These are phyloP conservation scores for Diorhabda carinulata DNA, from an alignment of 1,140 invertebrate genomes.

Conservation along the genomic window DNA sequence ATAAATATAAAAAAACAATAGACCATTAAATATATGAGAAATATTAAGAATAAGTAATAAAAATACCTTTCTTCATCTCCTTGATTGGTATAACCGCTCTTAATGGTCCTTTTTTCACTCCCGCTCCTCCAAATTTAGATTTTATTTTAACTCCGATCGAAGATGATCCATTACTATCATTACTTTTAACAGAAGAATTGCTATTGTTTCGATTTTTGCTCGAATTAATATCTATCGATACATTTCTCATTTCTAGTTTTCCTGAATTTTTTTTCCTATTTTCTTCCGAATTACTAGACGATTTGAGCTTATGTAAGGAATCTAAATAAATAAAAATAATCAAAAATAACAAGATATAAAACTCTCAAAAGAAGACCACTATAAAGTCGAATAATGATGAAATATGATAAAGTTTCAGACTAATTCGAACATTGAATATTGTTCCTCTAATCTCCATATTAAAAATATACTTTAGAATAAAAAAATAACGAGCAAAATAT, in stretches of 20 bases:
- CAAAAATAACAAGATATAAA: too few relatives aligned
- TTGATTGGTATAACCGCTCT: conserved; percentile 28
- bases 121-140: conserved; percentile 8
- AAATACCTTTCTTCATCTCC: conserved; percentile 25
- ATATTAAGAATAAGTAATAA: background rate
- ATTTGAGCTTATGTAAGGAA: too few relatives aligned
- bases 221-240: background rate
- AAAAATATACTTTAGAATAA: too few relatives aligned
- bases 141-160: conserved; percentile 20
- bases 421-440: too few relatives aligned
- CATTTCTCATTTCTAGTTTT: conserved; percentile 7
- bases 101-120: conserved; percentile 22
- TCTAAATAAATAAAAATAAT: too few relatives aligned
- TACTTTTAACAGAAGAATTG: conserved; percentile 14
- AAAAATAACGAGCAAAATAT: too few relatives aligned
- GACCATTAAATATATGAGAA: background rate
- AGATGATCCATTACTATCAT: conserved; percentile 4
- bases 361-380: too few relatives aligned
- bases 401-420: too few relatives aligned
- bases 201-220: conserved; percentile 12
- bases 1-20: background rate
- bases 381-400: too few relatives aligned
- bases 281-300: too few relatives aligned
- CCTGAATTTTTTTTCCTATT: too few relatives aligned
- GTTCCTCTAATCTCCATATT: too few relatives aligned